Base-by-base conservation (phyloP, 30 jellyfish, hydroid and myxozoan species). In the Aurelia aurita region DNA sequence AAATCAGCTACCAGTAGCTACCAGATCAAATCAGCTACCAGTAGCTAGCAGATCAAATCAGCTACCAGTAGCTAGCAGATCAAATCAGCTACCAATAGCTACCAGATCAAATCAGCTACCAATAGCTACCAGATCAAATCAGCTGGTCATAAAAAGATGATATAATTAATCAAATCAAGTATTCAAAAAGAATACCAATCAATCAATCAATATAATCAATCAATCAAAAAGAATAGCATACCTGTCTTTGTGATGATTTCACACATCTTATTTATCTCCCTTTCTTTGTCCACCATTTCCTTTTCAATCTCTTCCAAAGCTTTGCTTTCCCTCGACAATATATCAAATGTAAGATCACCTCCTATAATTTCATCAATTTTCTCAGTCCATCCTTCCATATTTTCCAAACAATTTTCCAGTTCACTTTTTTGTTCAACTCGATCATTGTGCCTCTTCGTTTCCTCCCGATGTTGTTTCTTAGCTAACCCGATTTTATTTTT, bases 201-300 rank as follows among this genome's bases (percentile, higher is more conserved):
- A 16, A 16, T 47, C 59, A 47, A 53, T 14, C 64, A 53, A 55
- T 14, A 19, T 22, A n/a, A 55, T 8, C 67, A 55, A 55, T 19
- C 0, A 18, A 27, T 15, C 47, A 62, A 23, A 64, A 8, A 3
- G 21, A 7, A 23, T 14, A 11, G 12, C 25, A 23, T 69, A 71
- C 84, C 65, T 71, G 54, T 28, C 12, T 47, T 44, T 19, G 58
- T 4, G 12, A 39, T 57, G 18, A 71, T 43, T 71, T 71, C 69
- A 39, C 49, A 29, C 4, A 71, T 47, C 7, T 47, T 25, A 71
- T 71, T 47, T 0, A 71, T 47, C 15, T 22, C 49, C 2, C 20
- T 23, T n/a, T 63, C 64, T 31, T 32, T 18, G 8, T 66, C 67
- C 31, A 22, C 20, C 82, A 29, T 3, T 23, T 23, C 74, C 39